Conservation (phyloP, 1,140 invertebrate genomes). For the Rhagoletis zephyria region DNA sequence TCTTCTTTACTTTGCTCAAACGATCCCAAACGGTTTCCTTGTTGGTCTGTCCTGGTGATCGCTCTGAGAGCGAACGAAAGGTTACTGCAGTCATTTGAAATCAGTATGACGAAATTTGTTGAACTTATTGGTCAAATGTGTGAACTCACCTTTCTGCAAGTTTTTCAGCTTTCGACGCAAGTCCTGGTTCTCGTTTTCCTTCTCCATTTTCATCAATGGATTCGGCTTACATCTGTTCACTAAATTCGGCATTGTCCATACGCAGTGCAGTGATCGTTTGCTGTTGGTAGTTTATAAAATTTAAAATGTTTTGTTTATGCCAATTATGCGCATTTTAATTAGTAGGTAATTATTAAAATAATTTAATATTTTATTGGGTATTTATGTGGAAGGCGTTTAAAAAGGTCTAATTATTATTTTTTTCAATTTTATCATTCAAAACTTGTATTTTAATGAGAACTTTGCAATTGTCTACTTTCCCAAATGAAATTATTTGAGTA, state of each 20-base stretch:
- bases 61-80: slow-evolving; percentile 45
- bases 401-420: not conserved
- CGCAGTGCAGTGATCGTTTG: not conserved
- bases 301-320: not conserved
- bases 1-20: slow-evolving; percentile 53
- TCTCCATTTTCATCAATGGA: slow-evolving; percentile 53
- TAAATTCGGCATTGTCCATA: slow-evolving; percentile 42
- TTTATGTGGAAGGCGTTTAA: not conserved
- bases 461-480: slow-evolving; percentile 41
- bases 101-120: not conserved
- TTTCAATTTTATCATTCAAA: slow-evolving; percentile 24
- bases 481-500: not conserved
- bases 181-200: slow-evolving; percentile 54
- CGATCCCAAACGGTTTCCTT: slow-evolving; percentile 56
- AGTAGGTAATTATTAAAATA: not conserved
- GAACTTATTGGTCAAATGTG: not conserved
- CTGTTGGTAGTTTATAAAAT: not conserved
- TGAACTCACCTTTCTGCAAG: slow-evolving; percentile 20
- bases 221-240: slow-evolving; percentile 11
- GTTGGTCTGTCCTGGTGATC: slow-evolving; percentile 14
- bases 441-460: slow-evolving; percentile 21
- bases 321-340: not conserved
- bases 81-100: slow-evolving; percentile 43
- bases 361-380: not conserved
- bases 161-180: slow-evolving; percentile 39